Evolutionary conservation across 2,888 invertebrate species (phyloP).

Genomic region (Rhopalosiphum nymphaeae): DNA sequence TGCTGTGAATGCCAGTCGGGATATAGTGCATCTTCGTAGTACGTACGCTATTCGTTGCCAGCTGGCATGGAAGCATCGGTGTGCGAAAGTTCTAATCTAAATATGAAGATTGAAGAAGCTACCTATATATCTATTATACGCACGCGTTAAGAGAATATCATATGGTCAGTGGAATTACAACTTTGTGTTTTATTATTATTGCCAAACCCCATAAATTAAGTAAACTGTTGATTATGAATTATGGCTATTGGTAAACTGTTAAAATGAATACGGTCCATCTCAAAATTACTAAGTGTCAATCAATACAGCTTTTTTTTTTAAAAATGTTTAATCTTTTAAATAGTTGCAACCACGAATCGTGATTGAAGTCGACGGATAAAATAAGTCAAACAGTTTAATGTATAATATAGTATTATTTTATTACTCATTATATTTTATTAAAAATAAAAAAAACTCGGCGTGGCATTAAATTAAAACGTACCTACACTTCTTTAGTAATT

Average conservation of each 20-base stretch:
- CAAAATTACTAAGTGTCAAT: neutral
- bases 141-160: neutral
- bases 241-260: neutral
- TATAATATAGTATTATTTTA: neutral
- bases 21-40: neutral
- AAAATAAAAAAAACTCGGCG: neutral
- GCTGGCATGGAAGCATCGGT: neutral
- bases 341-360: neutral
- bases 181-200: neutral
- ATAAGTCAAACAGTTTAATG: neutral
- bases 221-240: neutral
- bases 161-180: neutral
- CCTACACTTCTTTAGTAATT: neutral
- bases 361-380: neutral
- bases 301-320: neutral
- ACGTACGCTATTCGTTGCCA: neutral
- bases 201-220: neutral
- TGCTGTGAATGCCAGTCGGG: neutral
- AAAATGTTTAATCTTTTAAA: neutral
- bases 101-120: neutral
- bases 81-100: conserved; percentile 11
- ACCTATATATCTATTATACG: no score
- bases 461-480: neutral
- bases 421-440: neutral
- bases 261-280: neutral